Base-by-base conservation (phyloP, 2,888 invertebrate species). In the Epinotia brunnichana region DNA sequence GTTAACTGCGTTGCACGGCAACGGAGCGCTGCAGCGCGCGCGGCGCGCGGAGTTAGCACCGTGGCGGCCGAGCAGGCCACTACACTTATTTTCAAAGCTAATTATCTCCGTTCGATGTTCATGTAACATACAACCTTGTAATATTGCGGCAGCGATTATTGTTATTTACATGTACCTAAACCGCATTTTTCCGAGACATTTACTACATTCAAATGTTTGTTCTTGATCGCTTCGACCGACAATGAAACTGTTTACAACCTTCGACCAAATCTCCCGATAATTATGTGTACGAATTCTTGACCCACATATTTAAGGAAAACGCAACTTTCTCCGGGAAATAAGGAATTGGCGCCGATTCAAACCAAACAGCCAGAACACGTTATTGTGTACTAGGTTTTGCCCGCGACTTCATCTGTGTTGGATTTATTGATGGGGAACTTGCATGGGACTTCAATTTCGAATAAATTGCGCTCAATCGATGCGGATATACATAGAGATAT, bases 321-420 rank as follows among this genome's bases (percentile, higher is more conserved):
- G 70, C 73, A 54, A 70, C 76, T 78, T 76, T 76, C 71, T 67
- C 69, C 69, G 77, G 74, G 77, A 75, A 73, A 77, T 76, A 75
- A 79, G 77, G 77, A 73, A 74, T 82, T 86, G 86, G 87, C 87
- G 73, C 75, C 53, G 69, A 69, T 78, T 85, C 86, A 85, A 86
- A 76, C 78, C 78, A 83, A 83, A 84, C 83, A 81, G 75, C 76
- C 76, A 78, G 78, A 79, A 77, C 76, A 76, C 73, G 56, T 73
- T 70, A 44, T 7, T 13, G 35, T 29, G 35, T 29, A 63, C 54
- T 44, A 44, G 24, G 21, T 53, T 54, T 54, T 56, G 19, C 7
- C 60, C 13, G 39, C 29, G 54, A 54, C 11, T 19, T 19, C 21
- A 10, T 11, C 54, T 9, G 24, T n/a, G 7, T 44, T 4, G 13